Conservation (phyloP, 2,113 vertebrate genomes). For the Dicrurus megarhynchus region DNA sequence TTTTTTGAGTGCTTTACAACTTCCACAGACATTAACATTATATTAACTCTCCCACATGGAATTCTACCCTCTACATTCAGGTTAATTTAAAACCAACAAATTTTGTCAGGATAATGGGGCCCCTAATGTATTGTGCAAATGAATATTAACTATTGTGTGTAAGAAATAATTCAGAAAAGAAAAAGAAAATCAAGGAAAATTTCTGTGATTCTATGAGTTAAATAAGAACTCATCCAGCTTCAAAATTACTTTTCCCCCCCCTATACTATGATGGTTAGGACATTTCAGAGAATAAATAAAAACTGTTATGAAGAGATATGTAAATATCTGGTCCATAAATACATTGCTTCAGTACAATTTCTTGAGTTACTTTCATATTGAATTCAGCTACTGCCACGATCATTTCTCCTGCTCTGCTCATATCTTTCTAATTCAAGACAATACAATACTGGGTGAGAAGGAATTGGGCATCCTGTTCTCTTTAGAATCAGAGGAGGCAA, state of each 20-base stretch:
- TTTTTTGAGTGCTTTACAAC: neutral
- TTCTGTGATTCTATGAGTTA: neutral
- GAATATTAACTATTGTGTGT: neutral
- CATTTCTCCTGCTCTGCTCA: neutral
- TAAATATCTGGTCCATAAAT: neutral
- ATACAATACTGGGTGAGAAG: neutral
- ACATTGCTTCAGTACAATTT: neutral
- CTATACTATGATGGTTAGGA: neutral
- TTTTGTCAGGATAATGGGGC: constrained; percentile 5
- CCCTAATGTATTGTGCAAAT: neutral
- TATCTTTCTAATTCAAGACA: neutral
- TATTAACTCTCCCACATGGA: neutral
- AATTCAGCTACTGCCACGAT: neutral
- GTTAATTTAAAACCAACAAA: neutral
- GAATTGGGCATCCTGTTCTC: neutral
- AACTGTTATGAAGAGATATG: neutral
- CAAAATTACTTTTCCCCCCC: neutral
- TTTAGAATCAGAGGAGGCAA: neutral
- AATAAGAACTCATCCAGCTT: neutral
- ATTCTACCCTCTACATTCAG: neutral
- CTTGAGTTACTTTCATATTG: constrained; percentile 7
- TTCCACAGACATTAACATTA: neutral
- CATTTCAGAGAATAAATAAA: neutral
- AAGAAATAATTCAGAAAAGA: constrained; percentile 14
- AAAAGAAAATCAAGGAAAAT: neutral